Evolutionary conservation across 2,797 vertebrate genomes (phyloP).

Genomic region (Myotis findleyi): DNA sequence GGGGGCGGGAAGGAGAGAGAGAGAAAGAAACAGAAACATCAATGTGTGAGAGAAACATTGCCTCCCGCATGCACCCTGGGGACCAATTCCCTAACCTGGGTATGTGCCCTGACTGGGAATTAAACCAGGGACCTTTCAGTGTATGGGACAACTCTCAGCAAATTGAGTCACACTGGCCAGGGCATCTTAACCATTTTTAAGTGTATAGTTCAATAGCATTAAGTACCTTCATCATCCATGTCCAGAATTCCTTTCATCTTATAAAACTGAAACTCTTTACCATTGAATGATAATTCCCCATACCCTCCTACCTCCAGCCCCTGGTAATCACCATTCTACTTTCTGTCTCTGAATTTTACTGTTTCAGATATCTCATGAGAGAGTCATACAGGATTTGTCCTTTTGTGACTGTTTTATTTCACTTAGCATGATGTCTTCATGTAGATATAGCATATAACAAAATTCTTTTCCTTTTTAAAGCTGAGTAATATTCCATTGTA

Average conservation of each 20-base stretch:
- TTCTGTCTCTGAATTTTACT: neutral
- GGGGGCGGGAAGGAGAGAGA: neutral
- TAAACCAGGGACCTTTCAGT: neutral
- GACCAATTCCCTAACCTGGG: neutral
- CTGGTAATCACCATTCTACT: neutral
- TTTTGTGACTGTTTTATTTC: neutral
- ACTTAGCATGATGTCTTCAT: neutral
- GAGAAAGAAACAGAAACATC: neutral
- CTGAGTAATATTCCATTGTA: neutral
- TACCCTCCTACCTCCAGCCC: too few species aligned
- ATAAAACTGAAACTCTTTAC: neutral
- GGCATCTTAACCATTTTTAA: neutral
- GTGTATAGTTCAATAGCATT: neutral
- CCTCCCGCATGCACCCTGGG: neutral
- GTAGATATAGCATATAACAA: neutral
- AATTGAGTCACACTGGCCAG: neutral
- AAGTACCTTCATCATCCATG: neutral
- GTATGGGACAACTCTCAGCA: neutral
- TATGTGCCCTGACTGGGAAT: neutral
- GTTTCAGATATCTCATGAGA: neutral
- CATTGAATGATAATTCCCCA: neutral
- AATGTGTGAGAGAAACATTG: neutral
- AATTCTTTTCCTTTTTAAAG: neutral
- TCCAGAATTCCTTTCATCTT: neutral
- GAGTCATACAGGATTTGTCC: neutral